Evolutionary conservation across 2,797 vertebrate genomes (phyloP), one percentile per base, ranked within the genome.

Genomic region (Sandelia bainsii): DNA sequence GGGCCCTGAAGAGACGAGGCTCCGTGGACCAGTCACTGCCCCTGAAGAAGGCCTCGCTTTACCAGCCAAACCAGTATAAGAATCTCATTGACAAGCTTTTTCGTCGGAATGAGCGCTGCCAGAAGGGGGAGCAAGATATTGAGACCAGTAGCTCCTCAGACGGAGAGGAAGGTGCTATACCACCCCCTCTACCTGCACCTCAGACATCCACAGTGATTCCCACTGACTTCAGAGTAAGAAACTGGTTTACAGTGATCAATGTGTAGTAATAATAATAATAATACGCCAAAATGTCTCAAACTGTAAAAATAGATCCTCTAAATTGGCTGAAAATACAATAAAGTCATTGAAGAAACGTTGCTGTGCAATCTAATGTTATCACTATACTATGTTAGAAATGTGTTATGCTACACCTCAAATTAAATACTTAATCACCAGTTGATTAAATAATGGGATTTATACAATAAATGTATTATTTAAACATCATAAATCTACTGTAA

Each of bases 31-130:
- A 92, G n/a, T 90, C 91, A 1, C 56, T 4, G 40, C 90, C 91
- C 0, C 44, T 87, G 0, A 88, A 82, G 40, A 89, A 74, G 9
- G 63, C 92, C 49, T 91, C 91, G 0, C 86, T 90, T 0, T 85
- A 92, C 32, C 94, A 96, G 77, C 93, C 94, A 3, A 96, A 95
- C 69, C 95, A 96, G 75, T 98, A 98, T 88, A 96, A 95, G 61
- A 92, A 94, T 72, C 92, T 98, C 71, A 96, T 98, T 71, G 92
- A 88, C 77, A 96, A 96, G 73, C 94, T 98, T 6, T 96, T 97
- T 60, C 93, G 71, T 12, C 89, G 70, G 72, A 93, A 91, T 86
- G 8, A 44, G 1, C 25, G 3, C 8, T 75, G 54, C 5, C 8
- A 77, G 17, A 88, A 60, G 42, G 78, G 44, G 1, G 91, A 92